Conservation (phyloP, 1,140 invertebrate species). For the Scaptomyza hsui region DNA sequence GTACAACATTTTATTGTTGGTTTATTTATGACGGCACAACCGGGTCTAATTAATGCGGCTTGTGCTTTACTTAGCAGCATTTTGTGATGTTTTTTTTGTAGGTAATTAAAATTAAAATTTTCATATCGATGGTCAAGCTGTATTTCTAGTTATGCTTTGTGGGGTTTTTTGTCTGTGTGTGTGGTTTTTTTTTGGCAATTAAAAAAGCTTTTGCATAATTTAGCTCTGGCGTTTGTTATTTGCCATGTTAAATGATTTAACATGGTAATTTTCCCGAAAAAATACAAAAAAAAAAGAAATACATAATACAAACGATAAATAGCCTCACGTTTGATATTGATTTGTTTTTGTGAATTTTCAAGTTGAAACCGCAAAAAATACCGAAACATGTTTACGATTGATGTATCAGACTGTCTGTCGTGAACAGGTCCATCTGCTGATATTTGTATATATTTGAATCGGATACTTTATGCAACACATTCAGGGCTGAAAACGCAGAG, state of each 20-base stretch:
- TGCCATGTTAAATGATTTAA: conserved; percentile 44
- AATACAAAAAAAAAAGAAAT: conserved; percentile 12
- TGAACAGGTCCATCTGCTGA: conserved; percentile 34
- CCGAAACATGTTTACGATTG: conserved; percentile 62
- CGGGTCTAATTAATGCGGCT: conserved; percentile 27
- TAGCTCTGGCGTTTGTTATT: conserved; percentile 30
- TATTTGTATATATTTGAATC: conserved; percentile 13
- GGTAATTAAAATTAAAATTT: conserved; percentile 54
- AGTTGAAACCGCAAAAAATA: conserved; percentile 45
- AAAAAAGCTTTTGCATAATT: conserved; percentile 53
- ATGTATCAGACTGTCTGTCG: conserved; percentile 43
- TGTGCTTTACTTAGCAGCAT: conserved; percentile 12
- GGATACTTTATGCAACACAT: neutral
- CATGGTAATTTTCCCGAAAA: conserved; percentile 36
- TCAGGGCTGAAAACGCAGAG: conserved; percentile 22
- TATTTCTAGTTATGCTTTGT: conserved; percentile 6
- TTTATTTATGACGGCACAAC: conserved; percentile 25
- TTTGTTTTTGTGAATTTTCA: conserved; percentile 39
- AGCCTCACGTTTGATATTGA: conserved; percentile 15
- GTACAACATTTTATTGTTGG: conserved; percentile 13
- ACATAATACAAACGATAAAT: conserved; percentile 12
- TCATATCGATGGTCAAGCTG: conserved; percentile 33
- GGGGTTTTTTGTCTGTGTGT: neutral
- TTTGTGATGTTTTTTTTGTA: conserved; percentile 9
- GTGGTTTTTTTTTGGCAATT: conserved; percentile 27